phyloP scores from a whole-genome alignment of 35 echinoderm and acorn worm genomes.

The Apostichopus californicus region DNA sequence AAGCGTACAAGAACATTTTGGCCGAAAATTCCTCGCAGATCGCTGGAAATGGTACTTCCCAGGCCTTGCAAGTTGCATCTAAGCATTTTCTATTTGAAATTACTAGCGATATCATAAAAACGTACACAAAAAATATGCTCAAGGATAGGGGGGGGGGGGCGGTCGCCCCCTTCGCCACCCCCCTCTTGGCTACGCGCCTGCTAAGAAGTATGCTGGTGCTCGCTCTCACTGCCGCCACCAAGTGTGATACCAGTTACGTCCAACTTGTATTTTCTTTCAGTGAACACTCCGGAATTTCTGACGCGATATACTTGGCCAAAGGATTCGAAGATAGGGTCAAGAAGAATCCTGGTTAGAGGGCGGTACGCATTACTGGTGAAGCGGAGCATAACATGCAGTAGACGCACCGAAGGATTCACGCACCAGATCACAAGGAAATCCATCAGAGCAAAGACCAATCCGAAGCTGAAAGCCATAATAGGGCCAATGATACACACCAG shows the following conservation, averaged over 20 bases:
- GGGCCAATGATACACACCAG: slow-evolving; percentile 49
- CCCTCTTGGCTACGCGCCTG: too few relatives aligned
- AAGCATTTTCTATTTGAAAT: too few relatives aligned
- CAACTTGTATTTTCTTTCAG: slow-evolving; percentile 27
- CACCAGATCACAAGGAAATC: slow-evolving; percentile 52
- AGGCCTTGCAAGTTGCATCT: too few relatives aligned
- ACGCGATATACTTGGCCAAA: slow-evolving; percentile 51
- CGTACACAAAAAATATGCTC: too few relatives aligned
- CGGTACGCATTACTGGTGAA: slow-evolving; percentile 19
- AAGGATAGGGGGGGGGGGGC: too few relatives aligned
- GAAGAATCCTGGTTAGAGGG: slow-evolving; percentile 4
- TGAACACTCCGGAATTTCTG: slow-evolving; percentile 32
- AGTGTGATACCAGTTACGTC: slow-evolving; percentile 3
- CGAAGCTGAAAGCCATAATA: slow-evolving; percentile 43
- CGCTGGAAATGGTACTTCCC: too few relatives aligned
- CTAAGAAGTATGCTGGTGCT: not conserved
- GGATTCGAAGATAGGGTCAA: slow-evolving; percentile 65
- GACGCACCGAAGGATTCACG: slow-evolving; percentile 44
- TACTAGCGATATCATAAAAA: too few relatives aligned
- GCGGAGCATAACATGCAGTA: slow-evolving; percentile 30
- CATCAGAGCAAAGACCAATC: slow-evolving; percentile 56
- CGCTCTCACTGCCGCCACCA: not conserved
- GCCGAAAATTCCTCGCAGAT: too few relatives aligned
- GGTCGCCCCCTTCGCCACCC: too few relatives aligned
- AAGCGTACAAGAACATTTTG: not conserved